Base-by-base conservation (phyloP, 2,797 vertebrate species). In the Sebastes miniatus region DNA sequence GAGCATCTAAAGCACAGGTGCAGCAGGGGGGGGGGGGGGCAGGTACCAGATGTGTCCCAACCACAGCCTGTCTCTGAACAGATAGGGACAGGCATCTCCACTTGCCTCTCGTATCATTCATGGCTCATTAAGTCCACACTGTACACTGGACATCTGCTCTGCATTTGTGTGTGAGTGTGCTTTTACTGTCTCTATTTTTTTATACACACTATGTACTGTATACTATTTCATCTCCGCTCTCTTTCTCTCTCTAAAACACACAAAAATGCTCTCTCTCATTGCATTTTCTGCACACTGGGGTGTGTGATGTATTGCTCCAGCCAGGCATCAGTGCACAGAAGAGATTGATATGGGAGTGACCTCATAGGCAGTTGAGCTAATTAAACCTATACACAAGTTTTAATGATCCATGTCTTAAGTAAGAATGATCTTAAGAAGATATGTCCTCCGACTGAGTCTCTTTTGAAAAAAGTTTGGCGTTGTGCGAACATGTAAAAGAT, bases 41-140 rank as follows among this genome's bases (percentile, higher is more conserved):
- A 76, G 87, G 91, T 91, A 92, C 88, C 91, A 93, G 91, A 92
- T 94, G 93, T 90, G 92, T 88, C 90, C 86, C 81, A 79, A 83
- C 66, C 78, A 80, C 69, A 85, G 76, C 84, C 76, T 74, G 61
- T 67, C 77, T 82, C 75, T 80, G 64, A 88, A 81, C 85, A 86
- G 79, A 86, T 50, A 87, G 78, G 81, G 85, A 83, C 54, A 73
- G 84, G 81, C 88, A 72, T 88, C 85, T 91, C 78, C 90, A 88
- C 85, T 83, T 86, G 79, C 88, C 91, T 90, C 86, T 90, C 88
- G 69, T 90, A 91, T 93, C 91, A 91, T 93, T 93, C 91, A 93
- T 84, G 93, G 85, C 93, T 93, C 92, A 94, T 94, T 93, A 94
- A 77, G 81, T 84, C 84, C 79, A 90, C 79, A 87, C 87, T 92